Evolutionary conservation across 1,140 invertebrate species (phyloP), one percentile per base, ranked within the genome.

Genomic region (Calliopsis andreniformis): DNA sequence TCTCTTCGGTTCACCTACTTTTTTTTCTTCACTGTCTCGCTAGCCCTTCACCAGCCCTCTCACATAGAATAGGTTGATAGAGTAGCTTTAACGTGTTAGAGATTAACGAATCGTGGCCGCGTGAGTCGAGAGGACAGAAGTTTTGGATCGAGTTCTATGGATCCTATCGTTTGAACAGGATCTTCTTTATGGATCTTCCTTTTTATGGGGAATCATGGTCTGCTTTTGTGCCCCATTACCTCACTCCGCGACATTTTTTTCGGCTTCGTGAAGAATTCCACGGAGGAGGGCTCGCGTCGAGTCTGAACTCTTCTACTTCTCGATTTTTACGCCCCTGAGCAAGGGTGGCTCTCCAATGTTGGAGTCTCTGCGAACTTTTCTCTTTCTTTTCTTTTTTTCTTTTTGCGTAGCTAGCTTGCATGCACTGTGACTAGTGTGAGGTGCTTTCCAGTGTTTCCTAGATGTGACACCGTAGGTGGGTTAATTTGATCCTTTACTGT

Each of bases 11-110:
- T 78, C 56, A 53, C 66, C 58, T 39, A n/a, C n/a, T 67, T 70
- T 59, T 25, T 43, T 56, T 75, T 42, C 67, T 77, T 56, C 66
- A 67, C 67, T 67, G 72, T 80, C 62, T 77, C 81, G 78, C 72
- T 69, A 83, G 72, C 72, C 78, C 72, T 69, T 77, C 82, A 77
- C 81, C 82, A 80, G 80, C 78, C 76, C 20, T 83, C 71, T 84
- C 59, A 84, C 73, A 80, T 84, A 84, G 83, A 84, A 56, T 84
- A 83, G 83, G 83, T 63, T 30, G 61, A 73, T 78, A 84, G 72
- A 78, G 3, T 84, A 84, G 83, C n/a, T 61, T n/a, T 84, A 84
- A 80, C 71, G 62, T 70, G 66, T 43, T 76, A 76, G 70, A 84
- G 53, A 80, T 84, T 77, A 84, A 84, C 78, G 71, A 25, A 32